A percentile compares a stretch with the other conserved stretches of the same genome.
These are phyloP conservation scores for Elmis aenea DNA, from an alignment of 2,888 invertebrate species.

Conservation along the genomic window DNA sequence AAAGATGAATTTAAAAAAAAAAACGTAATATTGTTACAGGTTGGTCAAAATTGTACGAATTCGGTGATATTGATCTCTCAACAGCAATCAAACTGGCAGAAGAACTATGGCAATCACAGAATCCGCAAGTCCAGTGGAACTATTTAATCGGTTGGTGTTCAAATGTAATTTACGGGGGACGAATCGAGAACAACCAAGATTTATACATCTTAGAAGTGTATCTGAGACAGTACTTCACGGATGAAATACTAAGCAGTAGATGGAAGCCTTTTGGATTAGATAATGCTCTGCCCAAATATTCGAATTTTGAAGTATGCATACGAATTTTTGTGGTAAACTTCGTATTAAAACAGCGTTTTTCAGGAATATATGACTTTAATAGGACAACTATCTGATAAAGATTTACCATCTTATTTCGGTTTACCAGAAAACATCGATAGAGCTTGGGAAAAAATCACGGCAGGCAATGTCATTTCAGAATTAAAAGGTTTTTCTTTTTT, in stretches of 20 bases:
- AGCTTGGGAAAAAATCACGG: conserved; percentile 73
- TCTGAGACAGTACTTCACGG: conserved; percentile 57
- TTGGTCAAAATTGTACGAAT: conserved; percentile 87
- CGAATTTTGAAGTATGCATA: conserved; percentile 48
- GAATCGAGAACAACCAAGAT: conserved; percentile 77
- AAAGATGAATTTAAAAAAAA: too few relatives aligned
- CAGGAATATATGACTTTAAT: conserved; percentile 65
- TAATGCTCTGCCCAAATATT: conserved; percentile 50
- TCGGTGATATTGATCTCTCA: conserved; percentile 74
- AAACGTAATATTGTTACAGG: conserved; percentile 50
- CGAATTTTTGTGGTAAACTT: conserved; percentile 1
- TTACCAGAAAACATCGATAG: conserved; percentile 82
- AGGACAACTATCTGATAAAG: conserved; percentile 64
- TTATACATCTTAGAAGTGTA: conserved; percentile 62
- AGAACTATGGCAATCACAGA: conserved; percentile 41
- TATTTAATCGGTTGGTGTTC: conserved; percentile 72
- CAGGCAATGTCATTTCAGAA: conserved; percentile 56
- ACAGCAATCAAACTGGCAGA: conserved; percentile 64
- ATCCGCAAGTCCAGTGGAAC: conserved; percentile 57
- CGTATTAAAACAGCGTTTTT: too few relatives aligned
- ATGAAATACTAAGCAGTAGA: conserved; percentile 55
- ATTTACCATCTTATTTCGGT: conserved; percentile 73
- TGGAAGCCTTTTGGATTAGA: conserved; percentile 54
- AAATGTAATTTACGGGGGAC: conserved; percentile 79
- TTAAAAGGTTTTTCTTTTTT: conserved; percentile 53